Base-by-base conservation (phyloP, 2,113 vertebrate species). In the Centropus bengalensis region DNA sequence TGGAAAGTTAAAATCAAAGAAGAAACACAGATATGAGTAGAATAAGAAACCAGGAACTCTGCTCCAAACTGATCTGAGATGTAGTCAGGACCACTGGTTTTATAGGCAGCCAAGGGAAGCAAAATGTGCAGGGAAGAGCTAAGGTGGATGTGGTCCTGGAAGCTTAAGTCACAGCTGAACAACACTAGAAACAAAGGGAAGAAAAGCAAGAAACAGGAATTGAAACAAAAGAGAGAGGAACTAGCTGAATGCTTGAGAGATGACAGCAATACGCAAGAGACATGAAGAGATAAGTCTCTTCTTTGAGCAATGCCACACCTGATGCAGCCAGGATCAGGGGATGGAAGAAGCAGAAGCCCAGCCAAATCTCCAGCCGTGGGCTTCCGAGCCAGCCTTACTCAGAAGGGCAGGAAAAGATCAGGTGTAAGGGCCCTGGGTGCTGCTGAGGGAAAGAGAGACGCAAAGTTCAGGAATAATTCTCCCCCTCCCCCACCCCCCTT, bases 1-100 rank as follows among this genome's bases (percentile, higher is more conserved):
- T 9, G 36, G 0, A 0, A 24, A n/a, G 22, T 2, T 4, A 38
- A 45, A 64, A 62, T 23, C 62, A 32, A 44, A 75, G 62, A 20
- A 71, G 52, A 15, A 78, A 42, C 9, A 1, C 36, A 30, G n/a
- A 36, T 15, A 69, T 18, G 40, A n/a, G 10, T 20, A 23, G 9
- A 70, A 6, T 17, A 9, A 51, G 32, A 78, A 91, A 74, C 5
- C 51, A 70, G 56, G 28, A 89, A 38, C 14, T 55, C 14, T 2
- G 54, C 33, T 44, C 44, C 54, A 51, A 24, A 82, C 78, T 1
- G 4, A 18, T 36, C 27, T 52, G 44, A 55, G 30, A 64, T 10
- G 23, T 5, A 40, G 12, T 38, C 49, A 49, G 15, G 32, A 32
- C 30, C 64, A 21, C 32, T 63, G 47, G 40, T 69, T 88, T 75